These are phyloP conservation scores for Gymnogyps californianus DNA, from an alignment of 2,113 vertebrate genomes.

Conservation along the genomic window DNA sequence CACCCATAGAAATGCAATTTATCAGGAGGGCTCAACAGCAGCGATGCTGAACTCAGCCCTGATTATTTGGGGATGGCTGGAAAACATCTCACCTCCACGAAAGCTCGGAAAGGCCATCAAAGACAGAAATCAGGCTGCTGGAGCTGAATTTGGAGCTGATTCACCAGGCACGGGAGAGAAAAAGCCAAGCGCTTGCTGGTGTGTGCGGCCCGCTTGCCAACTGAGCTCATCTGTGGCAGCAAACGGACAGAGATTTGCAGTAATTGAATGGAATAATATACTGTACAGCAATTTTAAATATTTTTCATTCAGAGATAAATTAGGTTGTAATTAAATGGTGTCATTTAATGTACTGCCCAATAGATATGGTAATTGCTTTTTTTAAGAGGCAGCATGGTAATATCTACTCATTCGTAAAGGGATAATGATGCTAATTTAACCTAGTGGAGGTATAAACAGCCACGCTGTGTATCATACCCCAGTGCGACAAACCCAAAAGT, in stretches of 20 bases:
- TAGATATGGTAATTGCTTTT: conserved; percentile 59
- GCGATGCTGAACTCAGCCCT: background rate
- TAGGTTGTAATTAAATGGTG: conserved; percentile 68
- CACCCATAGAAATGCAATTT: background rate
- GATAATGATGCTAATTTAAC: conserved; percentile 59
- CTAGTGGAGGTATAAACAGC: conserved; percentile 15
- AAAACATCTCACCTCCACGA: background rate
- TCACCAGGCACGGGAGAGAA: background rate
- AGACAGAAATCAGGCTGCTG: background rate
- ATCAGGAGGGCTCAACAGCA: background rate
- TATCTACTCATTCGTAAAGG: conserved; percentile 32
- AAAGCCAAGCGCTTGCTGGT: background rate
- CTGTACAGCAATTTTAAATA: conserved; percentile 53
- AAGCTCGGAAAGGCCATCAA: background rate
- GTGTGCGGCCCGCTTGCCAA: background rate
- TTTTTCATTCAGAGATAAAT: conserved; percentile 60
- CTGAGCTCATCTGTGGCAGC: conserved; percentile 9
- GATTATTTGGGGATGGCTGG: background rate
- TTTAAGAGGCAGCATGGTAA: conserved; percentile 5
- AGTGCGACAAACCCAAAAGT: background rate
- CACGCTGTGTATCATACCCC: background rate
- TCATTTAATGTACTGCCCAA: conserved; percentile 56
- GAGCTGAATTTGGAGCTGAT: background rate
- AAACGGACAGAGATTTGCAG: conserved; percentile 24
- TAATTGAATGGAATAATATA: conserved; percentile 61